phyloP scores from a whole-genome alignment of 2,113 vertebrate genomes.

The Thermophis baileyi region DNA sequence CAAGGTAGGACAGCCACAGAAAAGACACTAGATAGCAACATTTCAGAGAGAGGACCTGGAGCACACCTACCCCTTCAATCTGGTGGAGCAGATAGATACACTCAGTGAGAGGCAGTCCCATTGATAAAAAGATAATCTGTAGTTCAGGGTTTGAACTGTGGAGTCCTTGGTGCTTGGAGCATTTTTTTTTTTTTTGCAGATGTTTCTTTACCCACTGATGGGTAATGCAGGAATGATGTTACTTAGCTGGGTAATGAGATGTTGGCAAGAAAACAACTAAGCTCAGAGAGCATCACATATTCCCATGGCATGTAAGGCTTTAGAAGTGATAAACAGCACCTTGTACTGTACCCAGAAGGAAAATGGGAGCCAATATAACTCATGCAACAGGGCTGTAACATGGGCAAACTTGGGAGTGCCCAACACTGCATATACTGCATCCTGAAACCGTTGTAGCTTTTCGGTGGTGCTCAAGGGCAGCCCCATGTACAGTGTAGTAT shows the following conservation, averaged over 20 bases:
- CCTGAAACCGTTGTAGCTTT: not conserved
- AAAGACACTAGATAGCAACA: not conserved
- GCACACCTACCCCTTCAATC: not conserved
- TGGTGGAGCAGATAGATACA: not conserved
- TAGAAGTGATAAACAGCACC: not conserved
- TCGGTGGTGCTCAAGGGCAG: not conserved
- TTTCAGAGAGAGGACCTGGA: not conserved
- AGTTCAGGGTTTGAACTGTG: not conserved
- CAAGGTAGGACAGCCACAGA: not conserved
- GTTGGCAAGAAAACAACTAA: not conserved
- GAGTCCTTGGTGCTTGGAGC: not conserved
- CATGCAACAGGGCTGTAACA: not conserved
- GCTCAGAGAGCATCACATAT: not conserved
- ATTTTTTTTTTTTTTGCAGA: no score
- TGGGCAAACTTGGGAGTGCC: not conserved
- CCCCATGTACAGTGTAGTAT: not conserved
- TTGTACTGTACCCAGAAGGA: not conserved
- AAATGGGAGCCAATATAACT: not conserved
- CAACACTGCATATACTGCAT: not conserved
- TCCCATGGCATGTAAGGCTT: not conserved
- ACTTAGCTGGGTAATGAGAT: not conserved
- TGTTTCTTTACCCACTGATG: not conserved
- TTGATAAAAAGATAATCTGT: not conserved
- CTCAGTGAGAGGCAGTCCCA: not conserved
- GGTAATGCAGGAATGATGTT: not conserved